Conservation (phyloP, 37 sponge, comb jelly and placozoan species). For the Diacarnus erythraeanus region DNA sequence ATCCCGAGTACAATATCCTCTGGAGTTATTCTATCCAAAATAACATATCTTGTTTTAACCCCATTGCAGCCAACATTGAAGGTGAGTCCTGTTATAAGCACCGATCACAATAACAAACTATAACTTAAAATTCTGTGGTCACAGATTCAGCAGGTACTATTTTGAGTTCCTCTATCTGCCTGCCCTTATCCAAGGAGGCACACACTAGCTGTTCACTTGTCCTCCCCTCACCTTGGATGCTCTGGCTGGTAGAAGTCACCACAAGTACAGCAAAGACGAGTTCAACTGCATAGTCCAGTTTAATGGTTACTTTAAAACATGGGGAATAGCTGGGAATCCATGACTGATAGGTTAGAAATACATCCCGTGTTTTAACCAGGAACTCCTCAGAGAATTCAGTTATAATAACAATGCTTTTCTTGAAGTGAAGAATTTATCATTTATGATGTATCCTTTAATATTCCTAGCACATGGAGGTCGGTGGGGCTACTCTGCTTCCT, state of each 20-base stretch:
- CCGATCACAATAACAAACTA: too few species aligned
- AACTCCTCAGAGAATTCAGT: too few species aligned
- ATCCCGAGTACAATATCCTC: constrained; percentile 77
- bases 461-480: constrained; percentile 83
- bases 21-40: constrained; percentile 61
- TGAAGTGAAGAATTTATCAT: too few species aligned
- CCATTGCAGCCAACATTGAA: constrained; percentile 61
- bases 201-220: constrained; percentile 44
- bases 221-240: constrained; percentile 42
- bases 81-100: too few species aligned
- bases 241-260: constrained; percentile 24
- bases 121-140: not conserved
- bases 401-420: too few species aligned
- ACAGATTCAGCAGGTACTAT: constrained; percentile 74
- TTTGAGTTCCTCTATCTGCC: constrained; percentile 80
- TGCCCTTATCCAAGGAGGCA: constrained; percentile 64
- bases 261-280: constrained; percentile 45
- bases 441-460: too few species aligned
- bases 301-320: too few species aligned
- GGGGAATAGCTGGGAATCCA: too few species aligned
- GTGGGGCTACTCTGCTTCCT: constrained; percentile 86
- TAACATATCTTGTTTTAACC: constrained; percentile 68
- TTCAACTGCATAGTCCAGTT: constrained; percentile 48
- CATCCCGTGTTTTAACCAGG: too few species aligned
- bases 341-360: too few species aligned